Percentiles rank a stretch among this genome's conserved stretches.
These are phyloP conservation scores for Pampusana beccarii DNA, from an alignment of 2,113 vertebrate genomes.

Conservation along the genomic window DNA sequence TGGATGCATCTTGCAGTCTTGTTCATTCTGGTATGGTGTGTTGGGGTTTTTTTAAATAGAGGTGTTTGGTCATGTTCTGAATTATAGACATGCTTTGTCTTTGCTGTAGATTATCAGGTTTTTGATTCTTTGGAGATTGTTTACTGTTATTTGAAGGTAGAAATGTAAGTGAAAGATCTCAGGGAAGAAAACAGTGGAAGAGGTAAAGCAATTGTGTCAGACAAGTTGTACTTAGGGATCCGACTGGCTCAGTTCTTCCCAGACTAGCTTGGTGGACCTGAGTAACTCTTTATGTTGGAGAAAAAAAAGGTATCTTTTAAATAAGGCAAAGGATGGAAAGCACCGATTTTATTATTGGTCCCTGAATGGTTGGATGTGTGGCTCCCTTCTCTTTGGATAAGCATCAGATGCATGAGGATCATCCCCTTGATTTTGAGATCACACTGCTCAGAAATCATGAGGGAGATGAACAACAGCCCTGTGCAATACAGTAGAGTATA, in stretches of 20 bases:
- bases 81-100: neutral
- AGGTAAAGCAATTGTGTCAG: neutral
- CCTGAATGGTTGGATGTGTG: neutral
- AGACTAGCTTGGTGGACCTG: neutral
- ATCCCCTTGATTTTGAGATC: neutral
- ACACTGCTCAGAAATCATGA: neutral
- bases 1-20: neutral
- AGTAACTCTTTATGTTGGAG: neutral
- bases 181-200: neutral
- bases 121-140: neutral
- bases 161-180: neutral
- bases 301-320: neutral
- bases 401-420: neutral
- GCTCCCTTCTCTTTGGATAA: neutral
- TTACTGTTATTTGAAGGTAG: neutral
- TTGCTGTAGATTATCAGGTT: neutral
- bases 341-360: neutral
- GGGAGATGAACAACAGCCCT: neutral
- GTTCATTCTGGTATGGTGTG: neutral
- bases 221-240: neutral
- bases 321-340: neutral
- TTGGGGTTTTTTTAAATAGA: neutral
- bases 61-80: neutral
- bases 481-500: constrained; percentile 3
- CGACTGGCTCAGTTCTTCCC: neutral